A percentile compares a stretch with the other conserved stretches of the same genome.
Conservation (phyloP, 1,140 invertebrate species). For the Hylyphantes graminicola region DNA sequence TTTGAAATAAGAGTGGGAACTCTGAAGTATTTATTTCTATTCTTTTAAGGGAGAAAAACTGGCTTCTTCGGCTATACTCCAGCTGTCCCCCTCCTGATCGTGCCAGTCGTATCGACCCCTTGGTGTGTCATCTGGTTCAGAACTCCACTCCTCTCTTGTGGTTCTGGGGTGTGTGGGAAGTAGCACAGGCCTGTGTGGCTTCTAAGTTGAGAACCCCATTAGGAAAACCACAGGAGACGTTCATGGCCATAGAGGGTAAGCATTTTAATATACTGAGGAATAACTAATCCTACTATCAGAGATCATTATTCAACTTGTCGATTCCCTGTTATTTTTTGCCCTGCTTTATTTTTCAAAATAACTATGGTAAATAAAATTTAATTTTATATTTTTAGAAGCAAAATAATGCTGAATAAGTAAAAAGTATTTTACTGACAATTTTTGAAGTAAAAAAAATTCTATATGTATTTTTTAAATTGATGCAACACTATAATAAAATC, state of each 20-base stretch:
- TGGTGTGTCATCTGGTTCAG: conserved; percentile 64
- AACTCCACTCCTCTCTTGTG: conserved; percentile 40
- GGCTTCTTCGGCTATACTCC: conserved; percentile 75
- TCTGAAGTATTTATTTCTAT: background rate
- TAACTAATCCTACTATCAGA: too few relatives aligned
- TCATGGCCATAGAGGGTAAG: conserved; percentile 83
- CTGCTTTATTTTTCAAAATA: too few relatives aligned
- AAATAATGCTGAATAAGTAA: too few relatives aligned
- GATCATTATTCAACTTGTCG: too few relatives aligned
- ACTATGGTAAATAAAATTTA: too few relatives aligned
- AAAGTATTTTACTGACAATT: too few relatives aligned
- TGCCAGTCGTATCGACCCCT: conserved; percentile 68
- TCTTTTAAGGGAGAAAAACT: conserved; percentile 65
- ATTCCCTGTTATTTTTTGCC: too few relatives aligned
- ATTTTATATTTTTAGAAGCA: too few relatives aligned
- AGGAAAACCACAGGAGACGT: conserved; percentile 98
- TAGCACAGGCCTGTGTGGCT: conserved; percentile 87
- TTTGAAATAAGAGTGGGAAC: too few relatives aligned
- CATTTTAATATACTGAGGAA: conserved; percentile 9
- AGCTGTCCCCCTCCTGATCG: conserved; percentile 71
- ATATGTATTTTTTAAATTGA: too few relatives aligned
- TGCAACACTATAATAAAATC: too few relatives aligned
- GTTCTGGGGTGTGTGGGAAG: conserved; percentile 74
- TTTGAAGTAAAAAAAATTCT: too few relatives aligned
- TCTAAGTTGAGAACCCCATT: conserved; percentile 90